phyloP scores from a whole-genome alignment of 2,113 vertebrate species.

The Heterotilapia buettikoferi region DNA sequence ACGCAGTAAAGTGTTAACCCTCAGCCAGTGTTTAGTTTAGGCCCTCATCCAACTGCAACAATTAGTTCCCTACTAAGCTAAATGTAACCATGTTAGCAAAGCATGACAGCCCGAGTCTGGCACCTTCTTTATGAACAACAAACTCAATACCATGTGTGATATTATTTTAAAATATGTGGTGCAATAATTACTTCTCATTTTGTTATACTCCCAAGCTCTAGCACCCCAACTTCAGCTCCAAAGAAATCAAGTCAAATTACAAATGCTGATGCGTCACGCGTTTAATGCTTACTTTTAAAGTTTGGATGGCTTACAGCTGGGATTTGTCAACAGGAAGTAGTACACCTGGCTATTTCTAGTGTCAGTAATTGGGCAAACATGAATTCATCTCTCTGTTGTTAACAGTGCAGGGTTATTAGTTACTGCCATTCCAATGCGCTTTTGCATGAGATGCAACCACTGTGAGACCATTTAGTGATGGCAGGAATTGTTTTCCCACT shows the following conservation, averaged over 20 bases:
- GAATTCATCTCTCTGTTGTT: not conserved
- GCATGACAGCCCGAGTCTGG: not conserved
- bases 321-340: not conserved
- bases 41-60: not conserved
- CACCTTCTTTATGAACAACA: not conserved
- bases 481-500: not conserved
- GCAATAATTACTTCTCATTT: not conserved
- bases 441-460: not conserved
- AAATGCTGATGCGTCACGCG: not conserved
- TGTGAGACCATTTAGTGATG: not conserved
- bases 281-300: not conserved
- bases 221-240: not conserved
- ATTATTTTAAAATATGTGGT: not conserved
- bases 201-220: not conserved
- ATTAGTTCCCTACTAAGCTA: not conserved
- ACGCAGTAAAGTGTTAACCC: not conserved
- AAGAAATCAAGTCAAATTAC: not conserved
- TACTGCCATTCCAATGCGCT: not conserved
- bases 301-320: not conserved
- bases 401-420: not conserved
- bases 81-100: not conserved
- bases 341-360: not conserved
- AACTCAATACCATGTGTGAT: not conserved
- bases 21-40: not conserved
- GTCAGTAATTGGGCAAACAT: not conserved